Percentiles rank a stretch among this genome's conserved stretches.
Evolutionary conservation across 2,888 invertebrate genomes (phyloP).

Genomic region (Cynaeus angustus): DNA sequence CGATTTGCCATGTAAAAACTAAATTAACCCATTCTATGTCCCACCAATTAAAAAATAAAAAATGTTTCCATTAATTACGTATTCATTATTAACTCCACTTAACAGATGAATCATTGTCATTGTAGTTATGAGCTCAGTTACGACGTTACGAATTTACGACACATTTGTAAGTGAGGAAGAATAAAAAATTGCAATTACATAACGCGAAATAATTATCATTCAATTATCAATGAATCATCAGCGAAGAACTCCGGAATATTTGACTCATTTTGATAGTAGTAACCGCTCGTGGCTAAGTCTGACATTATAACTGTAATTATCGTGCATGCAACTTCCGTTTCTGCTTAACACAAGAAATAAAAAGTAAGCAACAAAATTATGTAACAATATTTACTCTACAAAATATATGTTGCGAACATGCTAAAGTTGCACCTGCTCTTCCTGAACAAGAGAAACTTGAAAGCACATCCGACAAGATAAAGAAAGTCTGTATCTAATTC

Average conservation of each 20-base stretch:
- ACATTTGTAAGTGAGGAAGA: not conserved
- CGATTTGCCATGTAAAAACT: no score
- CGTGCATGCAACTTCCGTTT: not conserved
- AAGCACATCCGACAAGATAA: no score
- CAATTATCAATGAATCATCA: constrained; percentile 1
- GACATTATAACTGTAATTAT: constrained; percentile 1
- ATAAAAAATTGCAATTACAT: no score
- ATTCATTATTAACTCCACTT: no score
- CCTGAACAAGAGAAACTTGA: constrained; percentile 1
- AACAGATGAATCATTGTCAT: no score
- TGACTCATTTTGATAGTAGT: constrained; percentile 9
- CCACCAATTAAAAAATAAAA: no score
- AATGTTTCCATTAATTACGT: no score
- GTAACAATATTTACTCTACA: constrained; percentile 1
- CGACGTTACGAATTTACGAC: not conserved
- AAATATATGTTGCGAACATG: constrained; percentile 1
- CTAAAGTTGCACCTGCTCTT: constrained; percentile 7
- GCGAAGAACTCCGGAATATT: not conserved
- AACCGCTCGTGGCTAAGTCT: not conserved
- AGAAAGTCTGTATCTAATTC: no score
- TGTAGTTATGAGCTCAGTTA: no score
- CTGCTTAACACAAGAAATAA: not conserved
- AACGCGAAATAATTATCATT: not conserved
- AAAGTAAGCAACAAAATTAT: not conserved
- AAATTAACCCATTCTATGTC: no score